Evolutionary conservation across 2,888 invertebrate genomes (phyloP).

Genomic region (Chelonus formosanus): DNA sequence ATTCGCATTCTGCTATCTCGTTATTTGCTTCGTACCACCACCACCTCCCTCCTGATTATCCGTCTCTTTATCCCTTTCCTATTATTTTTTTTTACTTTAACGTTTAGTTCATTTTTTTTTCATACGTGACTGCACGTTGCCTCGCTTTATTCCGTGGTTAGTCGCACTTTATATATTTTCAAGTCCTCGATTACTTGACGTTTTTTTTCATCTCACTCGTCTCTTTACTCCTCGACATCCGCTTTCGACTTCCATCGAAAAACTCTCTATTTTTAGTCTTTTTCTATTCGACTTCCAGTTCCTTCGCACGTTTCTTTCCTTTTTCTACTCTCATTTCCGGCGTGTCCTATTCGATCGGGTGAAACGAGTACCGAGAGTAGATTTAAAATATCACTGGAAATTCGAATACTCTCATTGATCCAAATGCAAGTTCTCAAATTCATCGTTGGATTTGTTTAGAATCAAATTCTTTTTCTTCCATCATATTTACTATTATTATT

Average conservation of each 20-base stretch:
- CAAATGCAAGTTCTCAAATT: not conserved
- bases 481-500: too few species aligned
- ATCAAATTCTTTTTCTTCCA: too few species aligned
- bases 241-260: slow-evolving; percentile 16
- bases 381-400: slow-evolving; percentile 13
- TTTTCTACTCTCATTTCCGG: slow-evolving; percentile 36
- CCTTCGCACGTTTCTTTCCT: slow-evolving; percentile 17
- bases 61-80: not conserved
- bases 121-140: slow-evolving; percentile 21
- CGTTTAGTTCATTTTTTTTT: slow-evolving; percentile 7
- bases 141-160: slow-evolving; percentile 3
- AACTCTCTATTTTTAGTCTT: slow-evolving; percentile 27
- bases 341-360: slow-evolving; percentile 23
- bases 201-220: slow-evolving; percentile 8
- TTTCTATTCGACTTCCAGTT: slow-evolving; percentile 22
- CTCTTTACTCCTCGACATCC: slow-evolving; percentile 20
- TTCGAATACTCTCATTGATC: slow-evolving; percentile 24
- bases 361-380: not conserved
- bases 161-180: slow-evolving; percentile 14
- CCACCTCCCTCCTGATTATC: slow-evolving; percentile 7
- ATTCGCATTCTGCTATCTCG: slow-evolving; percentile 6
- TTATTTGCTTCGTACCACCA: slow-evolving; percentile 1
- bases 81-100: not conserved
- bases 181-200: slow-evolving; percentile 12
- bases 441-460: too few species aligned